These are phyloP conservation scores for Capitulum mitella DNA, from an alignment of 2,888 invertebrate species.

Conservation along the genomic window DNA sequence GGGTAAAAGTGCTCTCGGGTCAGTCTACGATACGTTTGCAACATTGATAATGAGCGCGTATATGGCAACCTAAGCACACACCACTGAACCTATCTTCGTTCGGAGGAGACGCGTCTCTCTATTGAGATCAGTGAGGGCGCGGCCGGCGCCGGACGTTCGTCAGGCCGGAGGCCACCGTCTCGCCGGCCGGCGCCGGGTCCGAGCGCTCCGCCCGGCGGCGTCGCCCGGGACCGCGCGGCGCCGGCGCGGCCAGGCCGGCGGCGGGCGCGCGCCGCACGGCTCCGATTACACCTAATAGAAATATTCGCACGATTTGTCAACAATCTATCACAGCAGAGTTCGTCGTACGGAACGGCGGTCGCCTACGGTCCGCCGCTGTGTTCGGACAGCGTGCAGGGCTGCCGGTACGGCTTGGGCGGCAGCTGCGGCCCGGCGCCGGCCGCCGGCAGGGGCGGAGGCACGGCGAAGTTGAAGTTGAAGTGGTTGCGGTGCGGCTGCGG, in stretches of 20 bases:
- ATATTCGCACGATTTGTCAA: neutral
- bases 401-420: constrained; percentile 12
- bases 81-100: neutral
- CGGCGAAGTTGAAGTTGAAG: constrained; percentile 19
- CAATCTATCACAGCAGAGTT: constrained; percentile 16
- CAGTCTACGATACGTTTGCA: neutral
- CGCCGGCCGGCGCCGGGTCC: neutral
- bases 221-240: neutral
- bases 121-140: neutral
- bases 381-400: neutral
- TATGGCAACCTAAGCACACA: constrained; percentile 8
- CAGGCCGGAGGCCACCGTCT: neutral
- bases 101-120: neutral
- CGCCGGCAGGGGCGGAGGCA: neutral
- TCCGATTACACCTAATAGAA: neutral
- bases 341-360: neutral
- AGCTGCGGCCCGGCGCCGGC: neutral
- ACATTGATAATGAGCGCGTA: constrained; percentile 22
- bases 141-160: neutral
- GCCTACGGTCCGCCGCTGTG: neutral
- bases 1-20: constrained; percentile 11
- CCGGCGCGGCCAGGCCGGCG: neutral
- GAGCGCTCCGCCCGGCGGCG: no score
- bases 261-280: neutral
- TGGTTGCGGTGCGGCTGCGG: constrained; percentile 9